Percentiles rank a stretch among this genome's conserved stretches.
phyloP scores from a whole-genome alignment of 2,113 vertebrate genomes.

The Pampusana beccarii region DNA sequence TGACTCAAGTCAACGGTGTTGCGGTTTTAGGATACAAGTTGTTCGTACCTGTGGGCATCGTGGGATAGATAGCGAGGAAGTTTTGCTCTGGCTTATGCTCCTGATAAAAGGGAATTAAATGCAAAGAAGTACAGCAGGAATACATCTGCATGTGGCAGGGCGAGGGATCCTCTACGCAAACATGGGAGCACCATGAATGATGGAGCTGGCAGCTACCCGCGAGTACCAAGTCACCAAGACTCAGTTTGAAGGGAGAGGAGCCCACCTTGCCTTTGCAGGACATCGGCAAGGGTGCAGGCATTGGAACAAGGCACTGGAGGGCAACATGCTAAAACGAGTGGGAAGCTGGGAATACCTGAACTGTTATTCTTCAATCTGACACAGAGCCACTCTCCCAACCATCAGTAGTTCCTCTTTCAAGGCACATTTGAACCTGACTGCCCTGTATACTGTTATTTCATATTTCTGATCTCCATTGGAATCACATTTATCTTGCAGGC shows the following conservation, averaged over 20 bases:
- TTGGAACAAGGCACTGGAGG: neutral
- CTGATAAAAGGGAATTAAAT: neutral
- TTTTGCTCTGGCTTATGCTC: neutral
- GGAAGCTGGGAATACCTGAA: neutral
- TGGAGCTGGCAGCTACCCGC: neutral
- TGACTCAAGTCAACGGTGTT: neutral
- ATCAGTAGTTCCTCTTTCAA: neutral
- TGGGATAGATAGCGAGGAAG: neutral
- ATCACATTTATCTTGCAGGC: neutral
- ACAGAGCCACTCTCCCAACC: neutral
- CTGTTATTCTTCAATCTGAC: neutral
- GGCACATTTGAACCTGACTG: neutral
- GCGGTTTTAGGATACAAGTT: neutral
- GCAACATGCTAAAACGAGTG: neutral
- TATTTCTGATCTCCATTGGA: neutral
- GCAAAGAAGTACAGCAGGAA: neutral
- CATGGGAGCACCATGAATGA: neutral
- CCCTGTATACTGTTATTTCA: neutral
- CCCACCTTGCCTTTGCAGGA: neutral
- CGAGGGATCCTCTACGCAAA: neutral
- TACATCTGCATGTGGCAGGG: neutral
- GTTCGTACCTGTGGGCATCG: neutral
- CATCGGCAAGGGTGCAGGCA: neutral
- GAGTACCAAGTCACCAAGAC: neutral
- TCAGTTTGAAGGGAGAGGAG: neutral